Percentiles rank a stretch among this genome's conserved stretches.
Evolutionary conservation across 92 coral and sea anemone genomes (phyloP).

Genomic region (Palythoa heliodiscus): DNA sequence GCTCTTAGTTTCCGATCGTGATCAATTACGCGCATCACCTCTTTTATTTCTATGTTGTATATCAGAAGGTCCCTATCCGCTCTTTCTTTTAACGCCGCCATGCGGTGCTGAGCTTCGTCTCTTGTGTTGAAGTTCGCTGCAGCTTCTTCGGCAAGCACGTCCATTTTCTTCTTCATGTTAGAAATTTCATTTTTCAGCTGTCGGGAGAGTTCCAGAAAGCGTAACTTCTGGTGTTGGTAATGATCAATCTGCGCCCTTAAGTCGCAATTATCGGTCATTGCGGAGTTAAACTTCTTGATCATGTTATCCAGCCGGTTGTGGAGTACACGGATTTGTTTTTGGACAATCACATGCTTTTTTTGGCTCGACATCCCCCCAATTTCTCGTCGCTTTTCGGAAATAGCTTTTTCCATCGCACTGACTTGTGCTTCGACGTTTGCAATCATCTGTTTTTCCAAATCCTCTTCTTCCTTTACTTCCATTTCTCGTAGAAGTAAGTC

Average conservation of each 20-base stretch:
- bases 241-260: constrained; percentile 75
- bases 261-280: constrained; percentile 71
- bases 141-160: constrained; percentile 77
- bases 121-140: constrained; percentile 74
- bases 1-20: constrained; percentile 92
- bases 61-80: constrained; percentile 89
- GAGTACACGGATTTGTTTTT: constrained; percentile 82
- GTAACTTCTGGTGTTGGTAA: constrained; percentile 75
- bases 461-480: constrained; percentile 56
- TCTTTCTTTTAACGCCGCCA: constrained; percentile 88
- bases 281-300: constrained; percentile 83
- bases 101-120: constrained; percentile 97
- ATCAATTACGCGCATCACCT: constrained; percentile 88
- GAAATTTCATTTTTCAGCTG: constrained; percentile 64
- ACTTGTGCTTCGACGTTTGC: constrained; percentile 62
- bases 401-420: constrained; percentile 54
- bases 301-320: constrained; percentile 86
- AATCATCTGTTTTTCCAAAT: constrained; percentile 55
- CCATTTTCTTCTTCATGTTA: constrained; percentile 75
- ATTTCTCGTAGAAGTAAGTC: constrained; percentile 71
- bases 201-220: constrained; percentile 71
- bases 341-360: constrained; percentile 60
- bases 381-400: constrained; percentile 60
- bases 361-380: constrained; percentile 64
- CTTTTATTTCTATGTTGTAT: constrained; percentile 82